Percentiles rank a stretch among this genome's conserved stretches.
Conservation (phyloP, 1,140 invertebrate species). For the Manduca sexta region DNA sequence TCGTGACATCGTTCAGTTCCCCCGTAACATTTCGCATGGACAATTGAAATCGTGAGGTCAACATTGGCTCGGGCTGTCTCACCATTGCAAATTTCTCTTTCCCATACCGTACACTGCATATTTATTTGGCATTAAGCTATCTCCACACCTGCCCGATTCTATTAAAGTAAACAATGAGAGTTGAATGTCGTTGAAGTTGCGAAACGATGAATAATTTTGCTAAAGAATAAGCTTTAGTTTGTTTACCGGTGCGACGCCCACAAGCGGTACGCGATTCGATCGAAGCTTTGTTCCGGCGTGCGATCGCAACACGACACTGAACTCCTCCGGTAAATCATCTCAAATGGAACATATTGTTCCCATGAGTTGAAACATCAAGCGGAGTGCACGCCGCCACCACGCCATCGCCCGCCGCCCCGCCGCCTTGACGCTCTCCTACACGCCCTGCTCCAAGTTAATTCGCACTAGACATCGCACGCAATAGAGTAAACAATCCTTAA, state of each 20-base stretch:
- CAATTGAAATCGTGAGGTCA: slow-evolving; percentile 72
- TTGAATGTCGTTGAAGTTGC: not conserved
- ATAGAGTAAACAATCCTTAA: slow-evolving; percentile 27
- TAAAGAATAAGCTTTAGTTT: too few relatives aligned
- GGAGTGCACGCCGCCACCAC: slow-evolving; percentile 26
- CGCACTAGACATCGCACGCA: slow-evolving; percentile 20
- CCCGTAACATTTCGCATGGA: slow-evolving; percentile 66
- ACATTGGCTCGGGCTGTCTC: slow-evolving; percentile 54
- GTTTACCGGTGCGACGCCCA: too few relatives aligned
- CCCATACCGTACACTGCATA: slow-evolving; percentile 49
- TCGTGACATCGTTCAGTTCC: slow-evolving; percentile 65
- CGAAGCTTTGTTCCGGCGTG: slow-evolving; percentile 12
- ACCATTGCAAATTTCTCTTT: slow-evolving; percentile 65
- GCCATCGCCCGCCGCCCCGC: not conserved
- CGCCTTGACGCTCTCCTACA: too few relatives aligned
- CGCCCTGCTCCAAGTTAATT: slow-evolving; percentile 16
- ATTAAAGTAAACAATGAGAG: slow-evolving; percentile 11
- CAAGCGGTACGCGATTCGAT: slow-evolving; percentile 2
- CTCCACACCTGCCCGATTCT: slow-evolving; percentile 16
- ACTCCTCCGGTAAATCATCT: slow-evolving; percentile 8
- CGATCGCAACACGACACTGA: slow-evolving; percentile 9
- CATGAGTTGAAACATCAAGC: slow-evolving; percentile 20
- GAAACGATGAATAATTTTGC: too few relatives aligned
- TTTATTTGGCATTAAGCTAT: slow-evolving; percentile 33
- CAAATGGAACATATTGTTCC: slow-evolving; percentile 29